Evolutionary conservation across 1,140 invertebrate species (phyloP), one percentile per base, ranked within the genome.

Genomic region (Nebria ingens): DNA sequence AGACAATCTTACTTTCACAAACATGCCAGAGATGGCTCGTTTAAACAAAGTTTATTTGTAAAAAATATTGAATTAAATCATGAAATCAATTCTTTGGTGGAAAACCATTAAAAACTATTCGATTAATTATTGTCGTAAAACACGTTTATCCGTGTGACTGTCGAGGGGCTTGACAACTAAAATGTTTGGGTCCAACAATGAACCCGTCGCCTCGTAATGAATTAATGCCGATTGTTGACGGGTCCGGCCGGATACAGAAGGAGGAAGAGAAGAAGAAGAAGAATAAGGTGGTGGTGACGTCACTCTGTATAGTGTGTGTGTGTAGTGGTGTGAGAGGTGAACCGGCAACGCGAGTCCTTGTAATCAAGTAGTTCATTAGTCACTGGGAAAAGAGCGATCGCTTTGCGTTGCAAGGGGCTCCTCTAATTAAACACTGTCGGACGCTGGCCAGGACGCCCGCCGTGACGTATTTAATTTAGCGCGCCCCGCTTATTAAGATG

Each of bases 381-480:
- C 40, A 45, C 40, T 17, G 40, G 40, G 40, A 17, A 34, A 45
- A 45, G 40, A 45, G 6, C 40, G 40, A 45, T 45, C 40, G 40
- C 40, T 45, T 45, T 45, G 40, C 6, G 6, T 45, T 17, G 40
- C 40, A 17, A 45, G 17, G 40, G 40, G 15, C 40, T 45, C 40
- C 3, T 45, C 40, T 45, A 45, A 45, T 45, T 45, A 45, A 45
- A 45, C 40, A 45, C 40, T 45, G 40, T 45, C 40, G 40, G 40
- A 45, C 40, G 17, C 40, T 17, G 40, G 9, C 15, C n/a, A n/a
- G 40, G 40, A 45, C 40, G 40, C 40, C 40, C 40, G 40, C 17
- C 40, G 40, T 45, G 40, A 45, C 40, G 40, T 45, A 45, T 45
- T 45, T 45, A 45, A 45, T 45, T 45, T 45, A 45, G 40, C 40